These are phyloP conservation scores for Cheilosia scutellata DNA, from an alignment of 2,888 invertebrate genomes.

Conservation along the genomic window DNA sequence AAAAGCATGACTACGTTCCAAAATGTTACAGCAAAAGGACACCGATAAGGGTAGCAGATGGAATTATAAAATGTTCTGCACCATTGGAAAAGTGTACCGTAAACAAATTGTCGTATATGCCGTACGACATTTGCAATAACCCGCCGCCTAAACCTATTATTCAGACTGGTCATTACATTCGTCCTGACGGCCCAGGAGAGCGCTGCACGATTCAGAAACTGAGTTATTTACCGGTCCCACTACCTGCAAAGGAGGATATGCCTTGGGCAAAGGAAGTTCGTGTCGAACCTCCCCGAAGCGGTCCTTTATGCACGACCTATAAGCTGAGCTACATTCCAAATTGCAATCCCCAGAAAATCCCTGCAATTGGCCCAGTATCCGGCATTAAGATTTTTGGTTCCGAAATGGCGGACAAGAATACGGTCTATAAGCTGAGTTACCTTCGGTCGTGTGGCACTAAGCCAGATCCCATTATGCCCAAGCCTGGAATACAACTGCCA, in stretches of 20 bases:
- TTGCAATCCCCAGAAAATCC: slow-evolving; percentile 78
- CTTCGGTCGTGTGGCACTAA: slow-evolving; percentile 80
- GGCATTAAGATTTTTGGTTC: slow-evolving; percentile 80
- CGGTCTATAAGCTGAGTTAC: slow-evolving; percentile 82
- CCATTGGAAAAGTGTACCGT: slow-evolving; percentile 82
- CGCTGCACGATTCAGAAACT: slow-evolving; percentile 85
- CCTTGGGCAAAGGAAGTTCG: slow-evolving; percentile 82
- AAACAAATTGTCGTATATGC: slow-evolving; percentile 82
- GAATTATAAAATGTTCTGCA: slow-evolving; percentile 79
- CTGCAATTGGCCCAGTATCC: slow-evolving; percentile 78
- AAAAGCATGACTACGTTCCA: slow-evolving; percentile 89
- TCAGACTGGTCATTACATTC: slow-evolving; percentile 78
- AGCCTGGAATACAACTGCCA: slow-evolving; percentile 78
- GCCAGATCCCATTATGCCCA: slow-evolving; percentile 80
- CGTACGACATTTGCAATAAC: slow-evolving; percentile 81
- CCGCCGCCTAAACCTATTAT: slow-evolving; percentile 81
- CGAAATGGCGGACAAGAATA: slow-evolving; percentile 79
- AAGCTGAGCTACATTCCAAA: slow-evolving; percentile 83
- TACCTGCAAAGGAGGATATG: slow-evolving; percentile 81
- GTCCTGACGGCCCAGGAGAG: slow-evolving; percentile 80
- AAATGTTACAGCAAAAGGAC: slow-evolving; percentile 85
- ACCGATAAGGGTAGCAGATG: slow-evolving; percentile 78
- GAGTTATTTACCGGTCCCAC: slow-evolving; percentile 85
- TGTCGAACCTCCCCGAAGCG: slow-evolving; percentile 80
- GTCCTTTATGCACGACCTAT: slow-evolving; percentile 82